Evolutionary conservation across 2,797 vertebrate species (phyloP), one percentile per base, ranked within the genome.

Genomic region (Diceros bicornis): DNA sequence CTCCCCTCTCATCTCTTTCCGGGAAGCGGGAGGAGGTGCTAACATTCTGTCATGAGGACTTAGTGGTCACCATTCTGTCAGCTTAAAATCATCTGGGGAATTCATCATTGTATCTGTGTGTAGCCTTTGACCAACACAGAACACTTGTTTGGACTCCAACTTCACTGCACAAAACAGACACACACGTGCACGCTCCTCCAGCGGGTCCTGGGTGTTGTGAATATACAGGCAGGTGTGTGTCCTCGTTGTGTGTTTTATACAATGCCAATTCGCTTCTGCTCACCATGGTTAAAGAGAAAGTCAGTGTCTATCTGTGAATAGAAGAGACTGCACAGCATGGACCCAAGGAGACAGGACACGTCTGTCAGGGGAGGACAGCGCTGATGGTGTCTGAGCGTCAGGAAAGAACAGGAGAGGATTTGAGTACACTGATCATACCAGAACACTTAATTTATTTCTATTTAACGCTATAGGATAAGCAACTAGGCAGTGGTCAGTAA

Each of bases 391-490:
- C 66, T 74, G n/a, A 32, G 50, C 72, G 93, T 82, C 96, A 91
- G 86, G 44, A 89, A 87, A 68, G 87, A 94, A 61, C 59, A 96
- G 90, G 95, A 96, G 37, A 34, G 84, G 21, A 81, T 95, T 29
- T 68, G 97, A 69, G 68, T 85, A 96, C 88, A 79, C 68, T 94
- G 97, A 4, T 83, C 82, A 85, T 93, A 68, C 69, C 59, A 89
- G 95, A 81, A 91, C 50, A 52, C 57, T 59, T 44, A 78, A 78
- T 75, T 97, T 84, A 85, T 98, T 97, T 98, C 89, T 97, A 88
- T 97, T 96, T 97, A 97, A 57, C 89, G 77, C 77, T 95, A 50
- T 61, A 96, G 97, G 96, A 82, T 44, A 94, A 69, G 96, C 88
- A 96, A 61, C 89, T 64, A 55, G 57, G 94, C 69, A 7, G 44